These are phyloP conservation scores for Bursaphelenchus okinawaensis DNA, from an alignment of 2,888 invertebrate species.

Conservation along the genomic window DNA sequence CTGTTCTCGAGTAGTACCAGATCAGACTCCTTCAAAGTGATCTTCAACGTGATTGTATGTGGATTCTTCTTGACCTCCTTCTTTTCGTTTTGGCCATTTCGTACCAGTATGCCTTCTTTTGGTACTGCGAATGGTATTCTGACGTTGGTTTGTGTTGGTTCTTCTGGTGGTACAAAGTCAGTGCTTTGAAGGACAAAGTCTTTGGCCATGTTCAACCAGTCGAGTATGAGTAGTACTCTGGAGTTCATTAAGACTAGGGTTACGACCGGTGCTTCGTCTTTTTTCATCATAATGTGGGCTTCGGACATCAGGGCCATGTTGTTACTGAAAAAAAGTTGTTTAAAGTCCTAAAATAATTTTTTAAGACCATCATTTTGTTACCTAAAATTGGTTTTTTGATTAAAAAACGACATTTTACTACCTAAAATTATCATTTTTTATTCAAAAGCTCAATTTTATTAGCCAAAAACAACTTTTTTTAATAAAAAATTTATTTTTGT, in stretches of 20 bases:
- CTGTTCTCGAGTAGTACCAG: constrained; percentile 86
- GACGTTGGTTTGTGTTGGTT: neutral
- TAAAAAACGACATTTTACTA: too few species aligned
- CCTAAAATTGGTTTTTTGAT: too few species aligned
- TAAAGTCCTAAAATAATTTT: neutral
- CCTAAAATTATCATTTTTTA: too few species aligned
- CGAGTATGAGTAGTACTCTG: constrained; percentile 46
- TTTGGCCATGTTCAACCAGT: constrained; percentile 50
- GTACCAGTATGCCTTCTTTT: constrained; percentile 22
- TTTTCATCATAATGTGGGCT: constrained; percentile 50
- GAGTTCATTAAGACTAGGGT: constrained; percentile 49
- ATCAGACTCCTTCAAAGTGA: constrained; percentile 91
- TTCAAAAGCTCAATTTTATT: too few species aligned
- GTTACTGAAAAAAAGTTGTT: neutral
- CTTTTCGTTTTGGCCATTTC: constrained; percentile 5
- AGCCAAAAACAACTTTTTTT: too few species aligned
- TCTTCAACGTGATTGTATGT: constrained; percentile 69
- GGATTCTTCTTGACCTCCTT: neutral
- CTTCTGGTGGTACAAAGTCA: constrained; percentile 35
- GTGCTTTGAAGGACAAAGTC: constrained; percentile 45
- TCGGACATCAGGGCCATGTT: constrained; percentile 36
- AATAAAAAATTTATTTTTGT: too few species aligned
- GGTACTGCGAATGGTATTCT: constrained; percentile 4
- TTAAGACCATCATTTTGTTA: too few species aligned
- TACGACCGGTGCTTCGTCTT: constrained; percentile 47